Evolutionary conservation across 2,113 vertebrate genomes (phyloP).

Genomic region (Charadrius vociferus): DNA sequence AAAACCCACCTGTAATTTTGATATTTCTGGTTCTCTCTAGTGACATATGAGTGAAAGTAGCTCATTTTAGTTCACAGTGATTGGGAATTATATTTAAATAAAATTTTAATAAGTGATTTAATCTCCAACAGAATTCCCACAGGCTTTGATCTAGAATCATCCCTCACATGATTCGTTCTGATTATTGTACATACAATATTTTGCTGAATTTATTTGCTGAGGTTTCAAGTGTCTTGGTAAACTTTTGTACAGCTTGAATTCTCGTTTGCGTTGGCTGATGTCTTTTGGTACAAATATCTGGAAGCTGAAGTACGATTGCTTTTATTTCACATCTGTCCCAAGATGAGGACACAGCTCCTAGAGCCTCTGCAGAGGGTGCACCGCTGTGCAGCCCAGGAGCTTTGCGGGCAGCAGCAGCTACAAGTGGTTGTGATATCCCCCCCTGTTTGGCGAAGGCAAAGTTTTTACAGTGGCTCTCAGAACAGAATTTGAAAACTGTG

Average conservation of each 20-base stretch:
- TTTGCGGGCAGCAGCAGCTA: background rate
- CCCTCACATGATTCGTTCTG: background rate
- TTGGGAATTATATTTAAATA: background rate
- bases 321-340: background rate
- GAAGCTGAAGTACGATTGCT: background rate
- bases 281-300: background rate
- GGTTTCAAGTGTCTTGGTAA: background rate
- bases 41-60: background rate
- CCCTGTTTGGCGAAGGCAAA: background rate
- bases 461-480: background rate
- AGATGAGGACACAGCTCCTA: background rate
- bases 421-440: background rate
- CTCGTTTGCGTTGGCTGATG: background rate
- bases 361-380: background rate
- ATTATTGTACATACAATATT: background rate
- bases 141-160: background rate
- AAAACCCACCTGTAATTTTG: background rate
- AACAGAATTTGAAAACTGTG: background rate
- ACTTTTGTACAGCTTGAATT: background rate
- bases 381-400: background rate
- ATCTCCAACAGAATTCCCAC: background rate
- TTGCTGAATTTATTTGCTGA: background rate
- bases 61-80: background rate
- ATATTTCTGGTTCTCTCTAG: background rate
- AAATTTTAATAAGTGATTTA: background rate